Conservation (phyloP, 2,797 vertebrate species). For the Notoglanidium macrostoma region DNA sequence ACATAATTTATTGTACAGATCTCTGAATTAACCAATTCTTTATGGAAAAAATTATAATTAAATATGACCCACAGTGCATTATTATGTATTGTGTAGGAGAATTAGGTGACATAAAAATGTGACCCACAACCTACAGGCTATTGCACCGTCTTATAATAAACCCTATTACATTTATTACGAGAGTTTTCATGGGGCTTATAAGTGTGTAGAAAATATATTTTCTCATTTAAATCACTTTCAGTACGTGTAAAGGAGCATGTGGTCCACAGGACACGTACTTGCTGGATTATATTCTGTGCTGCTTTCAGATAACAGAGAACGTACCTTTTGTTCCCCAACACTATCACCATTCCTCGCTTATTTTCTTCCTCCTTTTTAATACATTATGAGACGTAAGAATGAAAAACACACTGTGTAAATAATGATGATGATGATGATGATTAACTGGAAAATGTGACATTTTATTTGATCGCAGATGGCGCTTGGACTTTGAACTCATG, state of each 20-base stretch:
- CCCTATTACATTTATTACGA: background rate
- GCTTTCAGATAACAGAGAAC: background rate
- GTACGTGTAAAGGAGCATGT: background rate
- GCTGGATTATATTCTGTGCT: background rate
- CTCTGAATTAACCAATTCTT: background rate
- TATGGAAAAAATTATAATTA: background rate
- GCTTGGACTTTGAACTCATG: background rate
- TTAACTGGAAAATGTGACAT: no score
- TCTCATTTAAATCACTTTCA: background rate
- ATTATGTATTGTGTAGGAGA: background rate
- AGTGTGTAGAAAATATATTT: background rate
- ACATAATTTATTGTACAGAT: background rate
- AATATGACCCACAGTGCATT: background rate
- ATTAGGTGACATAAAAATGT: background rate
- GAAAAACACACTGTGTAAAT: background rate
- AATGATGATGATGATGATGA: no score
- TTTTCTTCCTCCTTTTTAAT: background rate
- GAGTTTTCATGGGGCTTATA: background rate
- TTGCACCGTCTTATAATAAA: background rate
- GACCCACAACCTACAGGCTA: background rate
- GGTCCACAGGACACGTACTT: background rate
- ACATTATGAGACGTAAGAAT: background rate
- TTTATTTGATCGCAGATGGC: background rate
- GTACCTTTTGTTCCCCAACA: background rate
- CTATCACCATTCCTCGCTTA: background rate